Evolutionary conservation across 2,113 vertebrate genomes (phyloP), one percentile per base, ranked within the genome.

Genomic region (Pseudopodoces humilis): DNA sequence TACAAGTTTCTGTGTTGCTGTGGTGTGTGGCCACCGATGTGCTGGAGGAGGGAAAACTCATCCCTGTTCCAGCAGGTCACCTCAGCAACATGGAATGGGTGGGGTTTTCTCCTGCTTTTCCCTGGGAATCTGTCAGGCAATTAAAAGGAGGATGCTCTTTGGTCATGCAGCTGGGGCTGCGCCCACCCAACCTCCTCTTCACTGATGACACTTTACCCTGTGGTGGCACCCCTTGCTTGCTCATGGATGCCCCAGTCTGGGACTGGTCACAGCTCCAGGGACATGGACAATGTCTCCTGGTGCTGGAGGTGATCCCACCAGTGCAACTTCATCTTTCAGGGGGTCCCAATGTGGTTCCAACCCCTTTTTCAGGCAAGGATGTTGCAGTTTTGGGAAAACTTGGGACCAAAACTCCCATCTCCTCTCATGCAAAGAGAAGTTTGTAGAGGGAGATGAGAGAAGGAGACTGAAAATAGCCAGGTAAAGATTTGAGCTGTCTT

Each of bases 1-100:
- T 41, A 28, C 17, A 6, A 28, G 30, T 7, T 39, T 30, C 17
- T 1, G 5, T n/a, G 44, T 47, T 3, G 13, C 52, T 0, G 5
- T 43, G 15, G 6, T 4, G 12, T 58, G n/a, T 0, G 31, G 44
- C 21, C 37, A 28, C 2, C 0, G 3, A 27, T 4, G 53, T 28
- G 69, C 33, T 59, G 31, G 58, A 76, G 35, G 59, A 72, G 9
- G 37, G 31, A 83, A 37, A 86, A 49, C 17, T n/a, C 39, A 27
- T 22, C 11, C 21, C 37, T 59, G 33, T 31, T 74, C 13, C 1
- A 55, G 21, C 33, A 79, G 47, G 22, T 76, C 47, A 53, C 33
- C 59, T 88, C 71, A 46, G 27, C 30, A 77, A 22, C 0, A 0
- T 39, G 21, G 13, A 18, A 31, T 1, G 0, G 7, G 31, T 49